A percentile compares a stretch with the other conserved stretches of the same genome.
Evolutionary conservation across 1,140 invertebrate genomes (phyloP).

Genomic region (Philopotamus ludificatus): DNA sequence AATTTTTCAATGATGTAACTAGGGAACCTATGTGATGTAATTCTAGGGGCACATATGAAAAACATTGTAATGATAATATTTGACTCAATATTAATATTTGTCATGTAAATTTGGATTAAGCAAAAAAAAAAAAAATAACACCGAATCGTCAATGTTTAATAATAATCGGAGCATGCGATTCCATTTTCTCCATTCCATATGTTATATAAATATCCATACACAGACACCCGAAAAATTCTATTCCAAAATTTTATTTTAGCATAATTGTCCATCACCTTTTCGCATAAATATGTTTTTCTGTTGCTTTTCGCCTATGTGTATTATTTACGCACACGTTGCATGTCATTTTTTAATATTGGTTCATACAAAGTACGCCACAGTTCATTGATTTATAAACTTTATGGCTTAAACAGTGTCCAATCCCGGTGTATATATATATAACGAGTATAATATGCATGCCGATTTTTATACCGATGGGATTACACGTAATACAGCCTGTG

Average conservation of each 20-base stretch:
- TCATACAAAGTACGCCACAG: conserved; percentile 35
- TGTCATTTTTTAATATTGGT: conserved; percentile 17
- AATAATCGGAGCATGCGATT: conserved; percentile 12
- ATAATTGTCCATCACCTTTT: background rate
- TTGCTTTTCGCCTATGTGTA: conserved; percentile 38
- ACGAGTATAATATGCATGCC: background rate
- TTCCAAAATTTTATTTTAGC: background rate
- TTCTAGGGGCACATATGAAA: background rate
- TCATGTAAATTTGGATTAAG: background rate
- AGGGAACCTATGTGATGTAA: conserved; percentile 1
- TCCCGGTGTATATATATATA: background rate
- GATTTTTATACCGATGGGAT: background rate
- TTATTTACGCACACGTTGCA: conserved; percentile 33
- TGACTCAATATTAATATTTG: background rate
- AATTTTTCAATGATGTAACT: background rate
- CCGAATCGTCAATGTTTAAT: background rate
- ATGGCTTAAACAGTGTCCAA: no score
- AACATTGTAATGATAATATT: background rate
- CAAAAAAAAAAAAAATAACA: background rate
- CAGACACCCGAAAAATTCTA: background rate
- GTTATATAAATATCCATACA: background rate
- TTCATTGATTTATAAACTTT: conserved; percentile 8
- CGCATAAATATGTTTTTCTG: conserved; percentile 25
- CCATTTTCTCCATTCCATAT: background rate
- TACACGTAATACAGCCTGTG: background rate